phyloP scores from a whole-genome alignment of 2,888 invertebrate species.

The Cephonodes hylas region DNA sequence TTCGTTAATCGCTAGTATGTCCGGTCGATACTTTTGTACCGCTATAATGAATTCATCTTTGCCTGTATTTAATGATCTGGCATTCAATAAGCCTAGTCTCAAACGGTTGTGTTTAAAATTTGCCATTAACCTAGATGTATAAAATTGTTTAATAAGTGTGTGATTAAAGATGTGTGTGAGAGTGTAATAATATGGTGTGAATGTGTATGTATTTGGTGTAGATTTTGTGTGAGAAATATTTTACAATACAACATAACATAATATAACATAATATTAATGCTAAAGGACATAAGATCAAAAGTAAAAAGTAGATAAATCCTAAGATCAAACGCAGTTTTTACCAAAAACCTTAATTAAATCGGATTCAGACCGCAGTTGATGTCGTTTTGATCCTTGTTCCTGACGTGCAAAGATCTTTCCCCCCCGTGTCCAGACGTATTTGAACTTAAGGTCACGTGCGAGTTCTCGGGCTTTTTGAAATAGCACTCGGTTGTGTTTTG shows the following conservation, averaged over 20 bases:
- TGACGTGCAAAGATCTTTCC: background rate
- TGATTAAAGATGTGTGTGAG: background rate
- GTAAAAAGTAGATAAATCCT: background rate
- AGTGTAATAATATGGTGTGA: background rate
- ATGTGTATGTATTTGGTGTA: background rate
- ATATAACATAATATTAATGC: background rate
- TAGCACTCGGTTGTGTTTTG: background rate
- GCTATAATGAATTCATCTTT: background rate
- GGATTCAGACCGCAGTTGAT: background rate
- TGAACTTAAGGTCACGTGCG: background rate
- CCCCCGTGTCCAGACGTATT: background rate
- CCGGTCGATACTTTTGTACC: background rate
- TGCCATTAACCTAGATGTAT: background rate
- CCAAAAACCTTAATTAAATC: background rate
- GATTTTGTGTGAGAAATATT: background rate
- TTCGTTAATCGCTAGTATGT: background rate
- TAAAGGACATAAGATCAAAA: background rate
- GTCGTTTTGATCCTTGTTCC: background rate
- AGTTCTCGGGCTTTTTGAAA: background rate
- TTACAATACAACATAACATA: background rate
- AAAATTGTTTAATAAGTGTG: background rate
- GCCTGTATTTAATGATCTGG: background rate
- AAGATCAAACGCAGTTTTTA: background rate
- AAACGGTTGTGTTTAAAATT: background rate
- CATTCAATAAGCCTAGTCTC: background rate